phyloP scores from a whole-genome alignment of 2,797 vertebrate species.

The Naso thynnoides region DNA sequence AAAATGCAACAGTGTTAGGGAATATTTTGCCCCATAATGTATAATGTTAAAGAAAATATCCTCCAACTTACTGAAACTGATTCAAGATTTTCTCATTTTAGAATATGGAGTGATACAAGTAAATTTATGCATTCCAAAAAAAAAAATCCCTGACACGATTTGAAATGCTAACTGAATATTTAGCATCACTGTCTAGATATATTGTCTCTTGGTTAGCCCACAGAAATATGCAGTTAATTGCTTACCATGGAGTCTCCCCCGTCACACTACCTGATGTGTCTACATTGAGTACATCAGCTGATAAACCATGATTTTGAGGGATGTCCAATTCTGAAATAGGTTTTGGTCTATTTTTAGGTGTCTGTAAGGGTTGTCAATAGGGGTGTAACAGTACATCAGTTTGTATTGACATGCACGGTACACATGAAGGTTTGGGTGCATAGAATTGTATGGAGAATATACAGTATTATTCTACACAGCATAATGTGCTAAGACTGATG shows the following conservation, averaged over 20 bases:
- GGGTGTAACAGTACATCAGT: too few species aligned
- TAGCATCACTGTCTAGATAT: background rate
- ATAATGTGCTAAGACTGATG: too few species aligned
- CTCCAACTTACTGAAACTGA: constrained; percentile 8
- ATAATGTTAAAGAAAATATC: constrained; percentile 10
- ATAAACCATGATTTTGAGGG: constrained; percentile 1
- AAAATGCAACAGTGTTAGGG: constrained; percentile 7
- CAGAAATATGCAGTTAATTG: background rate
- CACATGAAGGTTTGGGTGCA: too few species aligned
- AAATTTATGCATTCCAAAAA: background rate
- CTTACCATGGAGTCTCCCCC: background rate
- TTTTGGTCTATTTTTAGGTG: constrained; percentile 2
- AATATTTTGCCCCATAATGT: constrained; percentile 9
- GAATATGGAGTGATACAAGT: too few species aligned
- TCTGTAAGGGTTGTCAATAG: constrained; percentile 1
- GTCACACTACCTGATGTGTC: background rate
- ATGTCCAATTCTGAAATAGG: constrained; percentile 1
- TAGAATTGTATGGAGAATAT: too few species aligned
- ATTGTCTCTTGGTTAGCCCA: background rate
- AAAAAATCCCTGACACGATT: background rate
- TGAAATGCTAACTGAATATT: background rate
- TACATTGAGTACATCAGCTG: background rate
- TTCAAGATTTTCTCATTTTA: constrained; percentile 1
- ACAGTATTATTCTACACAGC: too few species aligned
- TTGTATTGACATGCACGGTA: background rate